Evolutionary conservation across 2,797 vertebrate genomes (phyloP).

Genomic region (Pipistrellus nathusii): DNA sequence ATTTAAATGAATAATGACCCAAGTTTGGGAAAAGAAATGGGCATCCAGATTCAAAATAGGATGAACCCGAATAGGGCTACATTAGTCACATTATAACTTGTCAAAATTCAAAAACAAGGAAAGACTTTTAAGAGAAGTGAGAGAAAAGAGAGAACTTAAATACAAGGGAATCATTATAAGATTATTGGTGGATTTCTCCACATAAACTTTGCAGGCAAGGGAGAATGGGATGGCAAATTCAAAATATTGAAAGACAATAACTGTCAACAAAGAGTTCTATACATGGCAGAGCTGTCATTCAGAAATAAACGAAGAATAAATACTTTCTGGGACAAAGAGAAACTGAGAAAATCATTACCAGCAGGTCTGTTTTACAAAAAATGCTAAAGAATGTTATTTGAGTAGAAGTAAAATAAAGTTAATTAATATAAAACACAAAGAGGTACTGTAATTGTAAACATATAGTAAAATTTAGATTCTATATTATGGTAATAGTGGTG

Average conservation of each 20-base stretch:
- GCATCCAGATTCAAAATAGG: background rate
- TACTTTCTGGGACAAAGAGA: background rate
- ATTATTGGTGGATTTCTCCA: background rate
- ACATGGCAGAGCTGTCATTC: background rate
- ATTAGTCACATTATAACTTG: background rate
- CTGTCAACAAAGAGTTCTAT: background rate
- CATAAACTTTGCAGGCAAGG: background rate
- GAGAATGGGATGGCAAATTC: background rate
- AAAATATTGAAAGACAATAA: background rate
- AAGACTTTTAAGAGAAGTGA: background rate
- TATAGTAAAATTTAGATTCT: background rate
- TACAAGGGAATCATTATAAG: background rate
- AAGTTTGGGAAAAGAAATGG: background rate
- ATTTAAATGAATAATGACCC: background rate
- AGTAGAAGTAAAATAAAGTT: background rate
- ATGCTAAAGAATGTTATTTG: background rate
- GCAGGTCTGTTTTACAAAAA: background rate
- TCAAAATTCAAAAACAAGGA: background rate
- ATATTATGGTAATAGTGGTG: background rate
- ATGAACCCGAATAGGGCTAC: background rate
- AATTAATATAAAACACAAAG: background rate
- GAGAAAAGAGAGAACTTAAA: background rate
- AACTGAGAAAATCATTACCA: background rate
- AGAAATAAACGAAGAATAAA: background rate
- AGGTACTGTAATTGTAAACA: background rate